phyloP scores from a whole-genome alignment of 2,888 invertebrate genomes.

The Mesopsocus fuscifrons region DNA sequence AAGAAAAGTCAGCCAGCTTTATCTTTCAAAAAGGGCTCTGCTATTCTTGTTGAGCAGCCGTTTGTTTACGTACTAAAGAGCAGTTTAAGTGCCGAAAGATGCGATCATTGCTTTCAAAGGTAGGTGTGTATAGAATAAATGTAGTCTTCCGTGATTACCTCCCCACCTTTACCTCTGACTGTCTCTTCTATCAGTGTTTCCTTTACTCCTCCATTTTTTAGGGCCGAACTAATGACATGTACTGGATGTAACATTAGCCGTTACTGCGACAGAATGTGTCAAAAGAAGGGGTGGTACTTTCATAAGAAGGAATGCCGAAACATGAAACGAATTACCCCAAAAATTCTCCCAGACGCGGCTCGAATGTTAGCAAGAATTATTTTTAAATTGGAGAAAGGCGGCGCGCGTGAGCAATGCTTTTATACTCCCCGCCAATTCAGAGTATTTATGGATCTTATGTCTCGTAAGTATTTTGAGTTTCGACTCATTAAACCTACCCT shows the following conservation, averaged over 20 bases:
- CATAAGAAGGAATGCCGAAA: conserved; percentile 71
- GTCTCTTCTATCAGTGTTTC: too few relatives aligned
- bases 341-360: conserved; percentile 62
- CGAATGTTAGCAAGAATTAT: conserved; percentile 60
- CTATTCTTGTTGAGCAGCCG: conserved; percentile 51
- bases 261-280: conserved; percentile 67
- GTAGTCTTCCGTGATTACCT: too few relatives aligned
- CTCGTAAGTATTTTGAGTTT: conserved; percentile 76
- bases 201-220: too few relatives aligned
- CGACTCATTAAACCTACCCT: too few relatives aligned
- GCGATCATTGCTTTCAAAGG: conserved; percentile 60
- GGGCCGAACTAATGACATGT: conserved; percentile 56
- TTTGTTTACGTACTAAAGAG: conserved; percentile 54
- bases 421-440: conserved; percentile 49
- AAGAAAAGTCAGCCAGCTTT: too few relatives aligned
- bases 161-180: too few relatives aligned
- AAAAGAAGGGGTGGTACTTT: conserved; percentile 58
- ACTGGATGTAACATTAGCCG: conserved; percentile 63
- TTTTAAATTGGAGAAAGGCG: conserved; percentile 42
- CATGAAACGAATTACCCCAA: conserved; percentile 49
- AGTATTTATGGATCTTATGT: conserved; percentile 74
- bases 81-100: conserved; percentile 45
- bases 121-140: conserved; percentile 29
- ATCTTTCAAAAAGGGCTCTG: conserved; percentile 38
- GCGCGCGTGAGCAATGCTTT: conserved; percentile 42